Evolutionary conservation across 2,113 vertebrate genomes (phyloP).

Genomic region (Gymnorhina tibicen): DNA sequence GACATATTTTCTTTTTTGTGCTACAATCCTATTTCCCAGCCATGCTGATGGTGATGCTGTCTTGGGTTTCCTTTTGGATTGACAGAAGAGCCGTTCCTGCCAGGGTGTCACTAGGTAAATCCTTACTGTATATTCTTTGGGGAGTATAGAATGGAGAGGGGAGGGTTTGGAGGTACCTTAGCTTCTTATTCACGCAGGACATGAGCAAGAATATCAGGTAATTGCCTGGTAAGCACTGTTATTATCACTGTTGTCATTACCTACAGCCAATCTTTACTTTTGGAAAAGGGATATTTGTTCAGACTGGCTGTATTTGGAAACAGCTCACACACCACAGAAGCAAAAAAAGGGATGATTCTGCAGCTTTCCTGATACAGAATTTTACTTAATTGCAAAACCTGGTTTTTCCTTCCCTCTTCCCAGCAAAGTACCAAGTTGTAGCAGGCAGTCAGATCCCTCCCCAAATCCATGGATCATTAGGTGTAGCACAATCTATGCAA

Average conservation of each 20-base stretch:
- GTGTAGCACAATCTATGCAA: not conserved
- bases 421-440: not conserved
- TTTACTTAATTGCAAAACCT: not conserved
- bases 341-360: not conserved
- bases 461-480: not conserved
- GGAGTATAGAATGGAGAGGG: not conserved
- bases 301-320: not conserved
- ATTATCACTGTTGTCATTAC: not conserved
- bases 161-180: not conserved
- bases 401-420: not conserved
- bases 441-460: not conserved
- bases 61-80: constrained; percentile 95
- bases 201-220: not conserved
- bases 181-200: not conserved
- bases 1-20: constrained; percentile 94
- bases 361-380: not conserved
- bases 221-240: not conserved
- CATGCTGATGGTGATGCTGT: constrained; percentile 93
- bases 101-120: constrained; percentile 87
- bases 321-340: not conserved
- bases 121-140: not conserved
- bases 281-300: not conserved
- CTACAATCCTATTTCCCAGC: constrained; percentile 93
- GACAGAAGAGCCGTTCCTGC: constrained; percentile 89
- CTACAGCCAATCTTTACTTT: not conserved